Evolutionary conservation across 2,797 vertebrate species (phyloP).

Genomic region (Gambusia yucatana): DNA sequence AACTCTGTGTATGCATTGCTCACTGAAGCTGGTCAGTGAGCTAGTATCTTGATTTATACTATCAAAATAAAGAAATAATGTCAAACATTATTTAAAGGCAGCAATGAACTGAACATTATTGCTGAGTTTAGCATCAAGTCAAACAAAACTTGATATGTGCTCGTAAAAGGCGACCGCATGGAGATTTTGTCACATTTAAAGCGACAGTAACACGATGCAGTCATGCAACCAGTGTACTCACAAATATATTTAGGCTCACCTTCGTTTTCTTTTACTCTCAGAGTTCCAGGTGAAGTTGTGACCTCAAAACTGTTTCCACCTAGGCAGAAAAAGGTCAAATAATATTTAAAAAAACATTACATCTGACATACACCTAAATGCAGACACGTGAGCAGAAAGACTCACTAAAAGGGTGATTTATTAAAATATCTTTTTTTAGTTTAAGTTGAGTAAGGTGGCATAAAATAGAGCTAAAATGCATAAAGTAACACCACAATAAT

Average conservation of each 20-base stretch:
- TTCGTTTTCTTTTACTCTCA: conserved; percentile 68
- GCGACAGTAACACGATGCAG: too few species aligned
- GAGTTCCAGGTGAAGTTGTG: neutral
- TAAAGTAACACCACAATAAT: neutral
- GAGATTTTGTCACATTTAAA: neutral
- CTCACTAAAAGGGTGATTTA: neutral
- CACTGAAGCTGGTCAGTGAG: too few species aligned
- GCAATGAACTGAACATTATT: neutral
- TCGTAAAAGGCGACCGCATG: neutral
- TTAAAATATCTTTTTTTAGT: neutral
- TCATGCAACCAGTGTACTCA: neutral
- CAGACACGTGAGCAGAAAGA: neutral
- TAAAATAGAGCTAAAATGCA: neutral
- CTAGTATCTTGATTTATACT: neutral
- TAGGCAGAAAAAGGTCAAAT: conserved; percentile 40
- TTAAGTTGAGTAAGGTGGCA: neutral
- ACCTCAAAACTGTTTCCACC: conserved; percentile 65
- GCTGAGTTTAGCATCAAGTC: neutral
- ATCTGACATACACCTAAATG: neutral
- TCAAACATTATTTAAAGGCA: neutral
- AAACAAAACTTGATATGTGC: neutral
- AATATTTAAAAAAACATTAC: neutral
- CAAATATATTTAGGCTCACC: conserved; percentile 65
- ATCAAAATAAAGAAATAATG: neutral
- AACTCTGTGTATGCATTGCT: neutral